Evolutionary conservation across 2,888 invertebrate species (phyloP).

Genomic region (Conchocele bisecta): DNA sequence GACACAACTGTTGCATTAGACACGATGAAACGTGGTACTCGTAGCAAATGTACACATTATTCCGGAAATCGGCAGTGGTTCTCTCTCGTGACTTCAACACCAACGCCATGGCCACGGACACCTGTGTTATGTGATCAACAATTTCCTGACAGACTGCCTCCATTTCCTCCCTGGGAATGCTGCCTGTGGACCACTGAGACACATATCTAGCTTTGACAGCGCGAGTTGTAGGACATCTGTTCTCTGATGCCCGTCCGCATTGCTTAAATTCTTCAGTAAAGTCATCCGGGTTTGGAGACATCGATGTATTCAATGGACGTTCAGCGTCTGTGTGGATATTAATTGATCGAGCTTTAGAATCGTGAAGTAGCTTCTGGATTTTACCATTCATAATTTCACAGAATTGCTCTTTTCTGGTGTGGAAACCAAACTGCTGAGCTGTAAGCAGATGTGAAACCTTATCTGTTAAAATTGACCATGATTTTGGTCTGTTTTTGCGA

Average conservation of each 20-base stretch:
- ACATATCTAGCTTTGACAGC: constrained; percentile 1
- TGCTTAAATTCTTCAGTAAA: background rate
- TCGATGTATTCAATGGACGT: background rate
- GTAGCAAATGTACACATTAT: constrained; percentile 75
- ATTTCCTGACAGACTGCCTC: constrained; percentile 58
- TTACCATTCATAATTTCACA: constrained; percentile 36
- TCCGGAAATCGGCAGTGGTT: constrained; percentile 31
- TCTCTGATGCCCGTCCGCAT: background rate
- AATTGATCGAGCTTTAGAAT: constrained; percentile 23
- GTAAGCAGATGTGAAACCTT: constrained; percentile 56
- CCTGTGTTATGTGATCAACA: constrained; percentile 51
- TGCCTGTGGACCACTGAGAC: constrained; percentile 48
- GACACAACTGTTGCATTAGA: constrained; percentile 61
- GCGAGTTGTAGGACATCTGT: background rate
- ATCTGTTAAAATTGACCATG: constrained; percentile 74
- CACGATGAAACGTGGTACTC: constrained; percentile 70
- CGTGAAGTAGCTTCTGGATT: constrained; percentile 45
- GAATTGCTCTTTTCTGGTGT: constrained; percentile 43
- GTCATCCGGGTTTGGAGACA: constrained; percentile 34
- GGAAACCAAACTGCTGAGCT: constrained; percentile 40
- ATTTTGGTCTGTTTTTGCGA: constrained; percentile 59
- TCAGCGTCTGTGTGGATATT: background rate
- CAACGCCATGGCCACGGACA: constrained; percentile 41
- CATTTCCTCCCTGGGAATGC: constrained; percentile 38
- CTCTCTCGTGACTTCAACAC: constrained; percentile 15